Percentiles rank a stretch among this genome's conserved stretches.
Conservation (phyloP, 1,140 invertebrate genomes). For the Bicyclus anynana region DNA sequence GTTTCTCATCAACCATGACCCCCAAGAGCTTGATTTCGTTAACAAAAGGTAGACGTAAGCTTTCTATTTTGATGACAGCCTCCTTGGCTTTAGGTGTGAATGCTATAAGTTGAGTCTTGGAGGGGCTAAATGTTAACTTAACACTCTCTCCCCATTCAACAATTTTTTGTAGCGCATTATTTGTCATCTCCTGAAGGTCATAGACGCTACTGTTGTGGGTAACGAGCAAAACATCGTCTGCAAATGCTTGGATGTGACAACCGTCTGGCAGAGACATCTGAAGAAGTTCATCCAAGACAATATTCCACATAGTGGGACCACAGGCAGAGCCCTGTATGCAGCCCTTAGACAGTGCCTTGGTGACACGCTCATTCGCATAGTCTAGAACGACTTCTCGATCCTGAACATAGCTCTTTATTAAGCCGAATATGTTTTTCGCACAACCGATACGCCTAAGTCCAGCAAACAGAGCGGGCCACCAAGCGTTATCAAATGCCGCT, state of each 20-base stretch:
- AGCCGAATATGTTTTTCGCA: background rate
- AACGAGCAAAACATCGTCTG: background rate
- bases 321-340: background rate
- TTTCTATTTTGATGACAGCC: too few species aligned
- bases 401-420: background rate
- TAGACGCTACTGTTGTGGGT: too few species aligned
- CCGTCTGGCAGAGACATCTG: background rate
- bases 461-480: background rate
- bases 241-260: background rate
- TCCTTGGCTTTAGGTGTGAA: too few species aligned
- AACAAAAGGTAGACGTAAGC: too few species aligned
- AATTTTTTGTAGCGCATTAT: too few species aligned
- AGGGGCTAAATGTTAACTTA: background rate
- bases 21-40: too few species aligned
- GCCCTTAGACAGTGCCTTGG: background rate
- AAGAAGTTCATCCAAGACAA: background rate
- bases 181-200: too few species aligned
- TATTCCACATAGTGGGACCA: background rate
- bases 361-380: background rate
- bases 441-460: background rate
- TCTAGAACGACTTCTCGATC: background rate
- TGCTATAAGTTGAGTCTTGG: too few species aligned
- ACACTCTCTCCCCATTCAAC: background rate
- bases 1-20: too few species aligned
- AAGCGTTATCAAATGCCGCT: conserved; percentile 8